Evolutionary conservation across 2,888 invertebrate species (phyloP).

Genomic region (Limnephilus rhombicus): DNA sequence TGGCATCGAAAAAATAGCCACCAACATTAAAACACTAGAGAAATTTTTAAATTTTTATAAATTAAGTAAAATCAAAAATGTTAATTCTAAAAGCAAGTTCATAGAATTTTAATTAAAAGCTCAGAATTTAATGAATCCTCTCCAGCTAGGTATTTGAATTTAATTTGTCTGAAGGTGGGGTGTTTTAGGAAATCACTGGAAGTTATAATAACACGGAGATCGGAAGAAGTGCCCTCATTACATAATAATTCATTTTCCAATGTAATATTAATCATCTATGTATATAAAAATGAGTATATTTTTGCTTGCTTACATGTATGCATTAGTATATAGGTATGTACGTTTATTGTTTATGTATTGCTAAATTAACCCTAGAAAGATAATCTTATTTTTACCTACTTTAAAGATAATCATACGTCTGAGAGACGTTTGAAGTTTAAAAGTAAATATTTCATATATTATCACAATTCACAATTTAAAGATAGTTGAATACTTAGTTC

Average conservation of each 20-base stretch:
- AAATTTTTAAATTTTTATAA: not conserved
- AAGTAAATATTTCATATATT: too few species aligned
- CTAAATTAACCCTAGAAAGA: too few species aligned
- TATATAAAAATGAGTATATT: too few species aligned
- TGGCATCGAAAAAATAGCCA: not conserved
- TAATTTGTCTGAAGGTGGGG: not conserved
- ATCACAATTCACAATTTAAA: too few species aligned
- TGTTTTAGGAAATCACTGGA: not conserved
- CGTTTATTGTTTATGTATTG: too few species aligned
- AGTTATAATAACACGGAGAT: not conserved
- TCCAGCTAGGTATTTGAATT: not conserved
- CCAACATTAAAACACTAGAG: not conserved
- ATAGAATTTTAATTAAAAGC: not conserved
- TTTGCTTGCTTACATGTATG: too few species aligned
- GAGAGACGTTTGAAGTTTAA: too few species aligned
- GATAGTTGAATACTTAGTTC: too few species aligned
- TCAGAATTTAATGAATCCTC: not conserved
- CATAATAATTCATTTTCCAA: not conserved
- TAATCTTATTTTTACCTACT: too few species aligned
- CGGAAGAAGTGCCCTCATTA: not conserved
- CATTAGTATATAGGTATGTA: too few species aligned
- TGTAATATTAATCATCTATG: not conserved
- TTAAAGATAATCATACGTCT: too few species aligned
- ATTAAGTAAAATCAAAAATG: not conserved
- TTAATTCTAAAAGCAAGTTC: not conserved